Percentiles rank a stretch among this genome's conserved stretches.
These are phyloP conservation scores for Taenioides sp. DNA, from an alignment of 2,797 vertebrate genomes.

Conservation along the genomic window DNA sequence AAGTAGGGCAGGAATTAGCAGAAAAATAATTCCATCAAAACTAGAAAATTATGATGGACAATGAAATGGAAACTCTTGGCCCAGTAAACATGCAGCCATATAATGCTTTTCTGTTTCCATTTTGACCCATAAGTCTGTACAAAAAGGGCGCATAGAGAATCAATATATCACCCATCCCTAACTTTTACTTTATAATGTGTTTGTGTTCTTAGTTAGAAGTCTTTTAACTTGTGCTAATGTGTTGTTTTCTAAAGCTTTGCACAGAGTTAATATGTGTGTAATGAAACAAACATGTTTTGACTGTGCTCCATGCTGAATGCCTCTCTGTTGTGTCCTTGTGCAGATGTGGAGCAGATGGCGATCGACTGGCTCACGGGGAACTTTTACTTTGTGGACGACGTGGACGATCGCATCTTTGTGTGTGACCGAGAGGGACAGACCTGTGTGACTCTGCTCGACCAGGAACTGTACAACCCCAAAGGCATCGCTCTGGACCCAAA, in stretches of 20 bases:
- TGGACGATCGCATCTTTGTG: constrained; percentile 95
- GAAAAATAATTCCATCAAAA: too few species aligned
- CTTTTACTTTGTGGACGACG: constrained; percentile 98
- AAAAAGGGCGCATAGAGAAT: too few species aligned
- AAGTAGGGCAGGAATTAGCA: too few species aligned
- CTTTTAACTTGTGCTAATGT: not conserved
- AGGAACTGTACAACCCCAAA: constrained; percentile 95
- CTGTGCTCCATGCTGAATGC: not conserved
- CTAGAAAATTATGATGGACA: too few species aligned
- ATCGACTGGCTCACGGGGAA: constrained; percentile 98
- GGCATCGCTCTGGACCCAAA: constrained; percentile 93
- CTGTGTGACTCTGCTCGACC: constrained; percentile 92
- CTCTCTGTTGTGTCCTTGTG: constrained; percentile 23
- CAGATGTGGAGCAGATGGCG: constrained; percentile 98
- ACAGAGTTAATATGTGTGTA: not conserved
- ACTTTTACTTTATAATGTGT: too few species aligned
- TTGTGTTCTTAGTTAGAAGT: not conserved
- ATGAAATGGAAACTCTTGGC: too few species aligned
- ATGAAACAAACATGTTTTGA: not conserved
- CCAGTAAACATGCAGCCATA: too few species aligned
- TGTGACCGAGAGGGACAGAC: constrained; percentile 92
- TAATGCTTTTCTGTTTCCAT: too few species aligned
- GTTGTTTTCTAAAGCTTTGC: not conserved
- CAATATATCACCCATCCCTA: too few species aligned
- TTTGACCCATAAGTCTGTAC: too few species aligned